phyloP scores from a whole-genome alignment of 2,113 vertebrate species.

The Pavo muticus region DNA sequence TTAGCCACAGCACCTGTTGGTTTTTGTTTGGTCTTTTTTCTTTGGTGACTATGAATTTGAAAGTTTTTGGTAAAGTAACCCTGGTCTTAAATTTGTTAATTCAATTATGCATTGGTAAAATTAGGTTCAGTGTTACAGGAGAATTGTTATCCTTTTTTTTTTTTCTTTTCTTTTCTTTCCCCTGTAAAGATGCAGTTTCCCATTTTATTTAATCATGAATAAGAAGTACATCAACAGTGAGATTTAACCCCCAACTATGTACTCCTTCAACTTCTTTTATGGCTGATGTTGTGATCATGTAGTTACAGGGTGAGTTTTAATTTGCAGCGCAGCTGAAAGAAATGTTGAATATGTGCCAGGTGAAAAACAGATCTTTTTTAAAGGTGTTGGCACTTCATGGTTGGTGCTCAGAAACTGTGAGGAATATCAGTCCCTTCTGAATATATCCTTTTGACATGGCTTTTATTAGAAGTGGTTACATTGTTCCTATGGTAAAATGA shows the following conservation, averaged over 20 bases:
- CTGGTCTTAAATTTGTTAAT: background rate
- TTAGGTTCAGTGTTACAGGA: background rate
- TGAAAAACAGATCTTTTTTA: conserved; percentile 22
- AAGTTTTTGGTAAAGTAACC: background rate
- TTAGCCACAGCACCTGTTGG: background rate
- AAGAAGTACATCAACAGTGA: background rate
- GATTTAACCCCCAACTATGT: background rate
- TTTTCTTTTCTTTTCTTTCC: background rate
- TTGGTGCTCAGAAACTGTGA: background rate
- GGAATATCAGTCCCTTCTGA: background rate
- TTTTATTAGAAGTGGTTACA: background rate
- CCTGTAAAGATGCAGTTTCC: background rate
- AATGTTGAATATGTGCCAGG: conserved; percentile 2
- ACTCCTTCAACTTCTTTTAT: background rate
- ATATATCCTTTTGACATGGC: background rate
- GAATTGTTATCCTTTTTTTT: background rate
- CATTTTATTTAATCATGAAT: background rate
- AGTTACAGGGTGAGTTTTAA: conserved; percentile 15
- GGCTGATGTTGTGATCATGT: background rate
- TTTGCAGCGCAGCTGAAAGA: background rate
- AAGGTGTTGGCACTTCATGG: background rate
- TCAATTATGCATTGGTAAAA: background rate
- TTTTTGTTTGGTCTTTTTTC: background rate
- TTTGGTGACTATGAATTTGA: background rate
- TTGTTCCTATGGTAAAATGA: background rate